Conservation (phyloP, 2,888 invertebrate species). For the Galerucella nymphaeae region DNA sequence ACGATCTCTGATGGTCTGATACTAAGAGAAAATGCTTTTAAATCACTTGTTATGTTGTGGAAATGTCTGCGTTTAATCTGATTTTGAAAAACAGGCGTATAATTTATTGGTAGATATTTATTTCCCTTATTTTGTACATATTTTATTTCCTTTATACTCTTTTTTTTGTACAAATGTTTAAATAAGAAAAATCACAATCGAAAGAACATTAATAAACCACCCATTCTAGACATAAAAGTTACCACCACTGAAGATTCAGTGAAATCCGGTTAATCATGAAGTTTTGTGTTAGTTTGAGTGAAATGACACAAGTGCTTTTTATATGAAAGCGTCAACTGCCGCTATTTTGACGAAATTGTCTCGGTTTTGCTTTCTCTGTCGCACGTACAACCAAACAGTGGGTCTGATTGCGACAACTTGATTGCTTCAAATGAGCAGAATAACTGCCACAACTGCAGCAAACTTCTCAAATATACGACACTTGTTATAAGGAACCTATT, state of each 20-base stretch:
- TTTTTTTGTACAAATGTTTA: too few species aligned
- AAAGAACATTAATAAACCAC: too few species aligned
- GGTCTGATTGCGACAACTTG: constrained; percentile 66
- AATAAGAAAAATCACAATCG: too few species aligned
- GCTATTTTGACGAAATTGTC: constrained; percentile 70
- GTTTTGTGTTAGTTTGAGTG: neutral
- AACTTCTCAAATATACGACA: constrained; percentile 49
- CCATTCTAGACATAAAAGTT: neutral
- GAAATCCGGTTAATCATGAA: neutral
- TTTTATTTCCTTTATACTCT: too few species aligned
- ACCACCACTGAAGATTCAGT: neutral
- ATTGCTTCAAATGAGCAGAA: constrained; percentile 66
- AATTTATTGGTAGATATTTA: too few species aligned
- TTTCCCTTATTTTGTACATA: too few species aligned
- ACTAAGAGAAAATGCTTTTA: constrained; percentile 2
- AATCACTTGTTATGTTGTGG: too few species aligned
- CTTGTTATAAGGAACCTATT: constrained; percentile 41
- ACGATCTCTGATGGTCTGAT: constrained; percentile 54
- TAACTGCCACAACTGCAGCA: constrained; percentile 57
- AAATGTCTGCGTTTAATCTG: too few species aligned
- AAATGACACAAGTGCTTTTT: constrained; percentile 71
- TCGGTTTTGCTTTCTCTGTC: constrained; percentile 62
- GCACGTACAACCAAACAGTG: constrained; percentile 64
- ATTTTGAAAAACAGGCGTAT: too few species aligned
- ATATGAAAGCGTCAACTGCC: constrained; percentile 60